Percentiles rank a stretch among this genome's conserved stretches.
phyloP scores from a whole-genome alignment of 2,797 vertebrate genomes.

The Myioborus melanocephalus region DNA sequence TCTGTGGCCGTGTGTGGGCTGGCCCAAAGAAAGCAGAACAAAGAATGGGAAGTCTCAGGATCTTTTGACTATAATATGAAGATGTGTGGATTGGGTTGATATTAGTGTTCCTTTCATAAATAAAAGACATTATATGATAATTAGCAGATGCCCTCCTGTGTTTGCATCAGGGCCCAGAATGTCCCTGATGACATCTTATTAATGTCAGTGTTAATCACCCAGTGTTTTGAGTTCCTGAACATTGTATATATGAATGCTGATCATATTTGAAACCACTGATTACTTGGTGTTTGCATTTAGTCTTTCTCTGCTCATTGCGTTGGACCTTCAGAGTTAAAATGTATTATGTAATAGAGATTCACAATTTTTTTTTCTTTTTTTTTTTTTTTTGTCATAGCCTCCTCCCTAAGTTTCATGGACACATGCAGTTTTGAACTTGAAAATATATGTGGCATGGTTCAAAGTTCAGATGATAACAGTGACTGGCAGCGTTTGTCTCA shows the following conservation, averaged over 20 bases:
- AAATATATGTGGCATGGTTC: slow-evolving; percentile 93
- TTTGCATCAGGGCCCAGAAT: not conserved
- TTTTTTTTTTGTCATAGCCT: slow-evolving; percentile 61
- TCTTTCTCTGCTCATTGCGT: not conserved
- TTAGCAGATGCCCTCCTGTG: not conserved
- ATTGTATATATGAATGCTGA: not conserved
- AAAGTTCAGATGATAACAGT: slow-evolving; percentile 74
- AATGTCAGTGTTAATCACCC: not conserved
- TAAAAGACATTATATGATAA: not conserved
- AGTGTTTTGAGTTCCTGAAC: not conserved
- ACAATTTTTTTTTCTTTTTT: not conserved
- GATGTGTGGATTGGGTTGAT: not conserved
- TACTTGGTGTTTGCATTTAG: not conserved
- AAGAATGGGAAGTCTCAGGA: not conserved
- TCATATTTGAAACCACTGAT: not conserved
- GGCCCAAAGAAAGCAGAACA: not conserved
- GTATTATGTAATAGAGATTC: not conserved
- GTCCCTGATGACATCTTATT: not conserved
- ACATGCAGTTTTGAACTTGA: slow-evolving; percentile 90
- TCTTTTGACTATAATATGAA: not conserved
- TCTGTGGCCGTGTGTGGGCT: not conserved
- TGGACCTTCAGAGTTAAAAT: not conserved
- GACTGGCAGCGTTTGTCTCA: slow-evolving; percentile 79
- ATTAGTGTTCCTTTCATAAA: not conserved
- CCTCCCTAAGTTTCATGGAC: slow-evolving; percentile 87